Conservation (phyloP, 2,113 vertebrate genomes). For the Riparia riparia region DNA sequence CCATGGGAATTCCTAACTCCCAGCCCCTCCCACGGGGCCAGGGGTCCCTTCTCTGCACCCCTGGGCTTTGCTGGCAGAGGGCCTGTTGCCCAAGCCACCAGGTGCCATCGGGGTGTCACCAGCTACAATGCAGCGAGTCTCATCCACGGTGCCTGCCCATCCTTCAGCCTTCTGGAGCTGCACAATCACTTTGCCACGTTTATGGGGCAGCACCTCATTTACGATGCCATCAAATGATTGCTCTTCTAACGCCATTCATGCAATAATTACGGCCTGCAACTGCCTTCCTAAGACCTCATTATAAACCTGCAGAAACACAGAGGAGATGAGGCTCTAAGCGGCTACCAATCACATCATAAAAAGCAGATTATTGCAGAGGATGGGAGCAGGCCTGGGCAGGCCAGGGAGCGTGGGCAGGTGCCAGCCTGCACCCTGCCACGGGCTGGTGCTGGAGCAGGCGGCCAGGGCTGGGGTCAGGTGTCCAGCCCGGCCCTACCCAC, state of each 20-base stretch:
- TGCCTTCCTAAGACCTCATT: constrained; percentile 16
- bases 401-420: background rate
- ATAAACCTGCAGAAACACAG: background rate
- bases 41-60: background rate
- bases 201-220: constrained; percentile 7
- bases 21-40: background rate
- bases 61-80: background rate
- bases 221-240: background rate
- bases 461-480: background rate
- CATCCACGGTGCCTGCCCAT: background rate
- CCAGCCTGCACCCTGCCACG: background rate
- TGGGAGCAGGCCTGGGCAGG: constrained; percentile 12
- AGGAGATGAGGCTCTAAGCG: background rate
- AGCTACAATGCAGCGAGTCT: rapidly evolving
- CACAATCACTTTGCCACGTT: background rate
- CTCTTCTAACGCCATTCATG: constrained; percentile 8
- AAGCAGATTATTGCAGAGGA: background rate
- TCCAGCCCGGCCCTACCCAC: background rate
- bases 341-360: background rate
- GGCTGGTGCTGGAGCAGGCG: background rate
- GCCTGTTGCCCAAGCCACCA: background rate
- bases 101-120: background rate
- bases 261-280: background rate
- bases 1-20: background rate
- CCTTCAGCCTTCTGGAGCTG: background rate